phyloP scores from a whole-genome alignment of 2,888 invertebrate species.

The Silvanus unidentatus region DNA sequence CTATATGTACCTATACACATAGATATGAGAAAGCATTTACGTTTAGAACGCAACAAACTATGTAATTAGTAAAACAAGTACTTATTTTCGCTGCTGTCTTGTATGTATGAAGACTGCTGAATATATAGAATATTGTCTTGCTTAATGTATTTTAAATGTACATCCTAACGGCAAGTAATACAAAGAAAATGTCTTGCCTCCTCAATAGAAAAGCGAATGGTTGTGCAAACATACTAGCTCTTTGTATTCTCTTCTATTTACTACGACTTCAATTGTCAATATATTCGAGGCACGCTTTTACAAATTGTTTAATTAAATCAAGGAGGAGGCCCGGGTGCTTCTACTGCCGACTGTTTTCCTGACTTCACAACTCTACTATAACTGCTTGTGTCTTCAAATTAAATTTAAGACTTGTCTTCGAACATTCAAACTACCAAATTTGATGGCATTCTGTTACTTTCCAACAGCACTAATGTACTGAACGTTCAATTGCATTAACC shows the following conservation, averaged over 20 bases:
- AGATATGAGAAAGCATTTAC: too few relatives aligned
- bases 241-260: conserved; percentile 26
- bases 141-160: too few relatives aligned
- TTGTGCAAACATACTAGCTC: conserved; percentile 16
- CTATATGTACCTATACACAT: too few relatives aligned
- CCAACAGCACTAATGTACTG: conserved; percentile 15
- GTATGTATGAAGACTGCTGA: too few relatives aligned
- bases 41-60: too few relatives aligned
- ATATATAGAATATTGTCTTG: too few relatives aligned
- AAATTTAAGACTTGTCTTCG: conserved; percentile 35
- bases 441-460: conserved; percentile 19
- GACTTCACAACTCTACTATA: conserved; percentile 27
- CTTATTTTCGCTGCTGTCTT: too few relatives aligned
- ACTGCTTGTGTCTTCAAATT: conserved; percentile 34
- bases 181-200: conserved; percentile 3
- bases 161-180: background rate
- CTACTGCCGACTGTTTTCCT: conserved; percentile 27
- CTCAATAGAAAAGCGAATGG: conserved; percentile 11
- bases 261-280: conserved; percentile 37
- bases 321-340: conserved; percentile 27
- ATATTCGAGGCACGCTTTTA: conserved; percentile 45
- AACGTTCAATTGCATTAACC: conserved; percentile 23
- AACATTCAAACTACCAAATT: conserved; percentile 23
- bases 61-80: too few relatives aligned
- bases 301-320: conserved; percentile 47